Evolutionary conservation across 2,113 vertebrate species (phyloP).

Genomic region (Caracal caracal): DNA sequence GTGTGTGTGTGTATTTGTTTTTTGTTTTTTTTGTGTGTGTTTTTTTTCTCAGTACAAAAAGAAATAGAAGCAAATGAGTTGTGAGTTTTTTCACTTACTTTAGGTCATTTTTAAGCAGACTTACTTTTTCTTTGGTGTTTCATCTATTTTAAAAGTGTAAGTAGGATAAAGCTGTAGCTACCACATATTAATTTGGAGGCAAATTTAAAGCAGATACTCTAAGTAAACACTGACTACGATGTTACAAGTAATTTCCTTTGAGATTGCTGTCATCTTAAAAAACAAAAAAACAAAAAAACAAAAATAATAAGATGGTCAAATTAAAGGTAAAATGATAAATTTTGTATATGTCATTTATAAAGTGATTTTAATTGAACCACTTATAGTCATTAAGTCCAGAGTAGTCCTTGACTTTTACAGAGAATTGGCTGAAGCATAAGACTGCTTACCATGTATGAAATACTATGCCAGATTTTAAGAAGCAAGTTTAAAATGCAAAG

Average conservation of each 20-base stretch:
- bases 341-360: not conserved
- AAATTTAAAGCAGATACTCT: conserved; percentile 32
- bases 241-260: conserved; percentile 37
- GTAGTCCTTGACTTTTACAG: conserved; percentile 10
- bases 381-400: not conserved
- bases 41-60: not conserved
- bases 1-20: no score
- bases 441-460: not conserved
- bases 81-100: not conserved
- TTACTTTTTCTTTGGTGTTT: not conserved
- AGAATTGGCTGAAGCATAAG: not conserved
- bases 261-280: not conserved
- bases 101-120: not conserved
- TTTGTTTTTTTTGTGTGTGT: no score
- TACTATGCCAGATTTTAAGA: not conserved
- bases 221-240: not conserved
- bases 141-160: not conserved
- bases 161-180: not conserved
- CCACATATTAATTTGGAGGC: not conserved
- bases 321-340: conserved; percentile 33
- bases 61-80: not conserved
- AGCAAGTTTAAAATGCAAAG: not conserved
- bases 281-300: not conserved
- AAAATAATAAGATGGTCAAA: conserved; percentile 13
- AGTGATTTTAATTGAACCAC: not conserved